Evolutionary conservation across 2,888 invertebrate genomes (phyloP).

Genomic region (Orthonychiurus folsomi): DNA sequence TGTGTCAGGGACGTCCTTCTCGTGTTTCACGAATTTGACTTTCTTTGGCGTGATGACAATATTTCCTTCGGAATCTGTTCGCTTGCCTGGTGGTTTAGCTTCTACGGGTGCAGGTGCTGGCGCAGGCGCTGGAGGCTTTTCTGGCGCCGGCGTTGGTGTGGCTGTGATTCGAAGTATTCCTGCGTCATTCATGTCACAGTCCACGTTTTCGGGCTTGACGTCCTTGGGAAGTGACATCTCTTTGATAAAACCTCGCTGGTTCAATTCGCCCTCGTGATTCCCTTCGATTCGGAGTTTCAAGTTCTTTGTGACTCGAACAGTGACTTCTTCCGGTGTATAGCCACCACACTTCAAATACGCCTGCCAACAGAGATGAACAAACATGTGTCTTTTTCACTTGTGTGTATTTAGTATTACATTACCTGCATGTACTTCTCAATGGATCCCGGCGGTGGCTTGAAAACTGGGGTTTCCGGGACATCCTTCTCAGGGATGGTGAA

Average conservation of each 20-base stretch:
- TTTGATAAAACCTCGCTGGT: not conserved
- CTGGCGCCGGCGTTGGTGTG: not conserved
- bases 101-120: too few relatives aligned
- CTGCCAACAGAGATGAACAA: too few relatives aligned
- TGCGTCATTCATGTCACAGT: not conserved
- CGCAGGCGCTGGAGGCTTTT: not conserved
- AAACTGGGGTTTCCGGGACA: too few relatives aligned
- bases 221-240: not conserved
- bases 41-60: not conserved
- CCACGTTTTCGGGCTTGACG: conserved; percentile 5
- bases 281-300: not conserved
- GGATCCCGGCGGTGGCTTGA: too few relatives aligned
- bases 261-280: not conserved
- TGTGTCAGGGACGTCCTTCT: too few relatives aligned
- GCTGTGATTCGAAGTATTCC: conserved; percentile 8
- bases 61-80: not conserved
- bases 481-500: too few relatives aligned
- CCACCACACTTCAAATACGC: not conserved
- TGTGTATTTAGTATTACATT: too few relatives aligned
- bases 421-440: too few relatives aligned
- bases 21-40: too few relatives aligned
- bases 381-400: too few relatives aligned
- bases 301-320: not conserved
- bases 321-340: not conserved
- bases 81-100: too few relatives aligned